Evolutionary conservation across 2,113 vertebrate genomes (phyloP), one percentile per base, ranked within the genome.

Genomic region (Gasterosteus nipponicus): DNA sequence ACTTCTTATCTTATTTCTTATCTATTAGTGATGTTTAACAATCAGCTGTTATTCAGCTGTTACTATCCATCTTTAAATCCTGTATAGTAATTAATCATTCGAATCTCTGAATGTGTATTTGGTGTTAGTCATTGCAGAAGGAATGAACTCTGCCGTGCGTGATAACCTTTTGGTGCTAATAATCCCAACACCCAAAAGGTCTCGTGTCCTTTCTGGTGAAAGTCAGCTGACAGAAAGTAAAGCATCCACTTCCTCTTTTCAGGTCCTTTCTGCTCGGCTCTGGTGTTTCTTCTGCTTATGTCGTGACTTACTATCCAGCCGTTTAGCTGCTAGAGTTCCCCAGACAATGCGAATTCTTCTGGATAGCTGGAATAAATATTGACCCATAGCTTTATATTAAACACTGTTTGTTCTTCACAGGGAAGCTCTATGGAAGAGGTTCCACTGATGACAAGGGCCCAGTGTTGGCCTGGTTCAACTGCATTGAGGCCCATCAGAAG

Each of bases 381-480:
- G 22, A 10, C 18, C 58, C 0, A 3, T 2, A 9, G 15, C n/a
- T 41, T 62, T 53, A 0, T 19, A 39, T 2, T 31, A 53, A 61
- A 62, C 35, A 15, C 38, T 10, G 29, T 75, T 38, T 62, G 33
- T 1, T 59, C 47, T 84, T 68, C 90, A 11, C 75, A 99, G 98
- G 97, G 44, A 99, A 98, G 51, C 66, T 99, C 46, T 99, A 95
- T 66, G 98, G 97, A 33, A 89, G 98, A 91, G 98, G 98, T 7
- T 95, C 97, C 0, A 97, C 97, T 1, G 98, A 99, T 65, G 98
- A 99, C 82, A 99, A 99, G 91, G 98, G 98, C 33, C 98, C 98
- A 0, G 97, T 99, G 68, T 93, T 98, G 44, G 96, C 96, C 76
- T 99, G 98, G 97, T 92, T 99, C 57, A 99, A 98, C 63, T 95